These are phyloP conservation scores for Kryptolebias ocellatus DNA, from an alignment of 2,797 vertebrate species.

Conservation along the genomic window DNA sequence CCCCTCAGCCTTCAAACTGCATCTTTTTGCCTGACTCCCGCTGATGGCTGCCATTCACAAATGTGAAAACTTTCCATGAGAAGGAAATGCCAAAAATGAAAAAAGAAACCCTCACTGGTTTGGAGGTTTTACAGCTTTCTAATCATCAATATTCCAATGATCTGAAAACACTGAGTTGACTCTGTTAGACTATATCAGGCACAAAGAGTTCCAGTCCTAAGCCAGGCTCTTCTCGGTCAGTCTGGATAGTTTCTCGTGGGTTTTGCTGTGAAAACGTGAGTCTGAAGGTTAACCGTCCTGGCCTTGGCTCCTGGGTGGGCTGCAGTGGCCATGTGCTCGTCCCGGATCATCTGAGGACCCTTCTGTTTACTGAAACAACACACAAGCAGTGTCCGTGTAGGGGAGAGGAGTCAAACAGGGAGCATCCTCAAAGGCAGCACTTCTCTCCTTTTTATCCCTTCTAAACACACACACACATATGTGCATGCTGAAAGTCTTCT, in stretches of 20 bases:
- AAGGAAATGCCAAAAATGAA: not conserved
- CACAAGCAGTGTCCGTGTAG: conserved; percentile 55
- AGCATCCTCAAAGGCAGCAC: conserved; percentile 64
- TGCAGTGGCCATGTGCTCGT: conserved; percentile 64
- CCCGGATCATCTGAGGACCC: conserved; percentile 67
- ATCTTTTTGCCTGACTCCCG: no score
- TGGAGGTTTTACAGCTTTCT: conserved; percentile 22
- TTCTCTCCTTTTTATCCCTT: conserved; percentile 24
- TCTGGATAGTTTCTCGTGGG: conserved; percentile 29
- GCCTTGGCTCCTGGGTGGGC: conserved; percentile 77
- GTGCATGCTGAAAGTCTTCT: conserved; percentile 16
- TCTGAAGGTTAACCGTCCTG: conserved; percentile 57
- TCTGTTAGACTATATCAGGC: not conserved
- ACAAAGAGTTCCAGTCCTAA: conserved; percentile 24
- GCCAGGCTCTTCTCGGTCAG: conserved; percentile 18
- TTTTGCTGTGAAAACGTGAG: conserved; percentile 14
- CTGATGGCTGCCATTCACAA: no score
- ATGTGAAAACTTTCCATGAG: no score
- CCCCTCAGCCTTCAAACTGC: not conserved
- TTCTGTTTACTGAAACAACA: conserved; percentile 77
- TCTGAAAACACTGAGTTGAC: conserved; percentile 1
- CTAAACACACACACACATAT: conserved; percentile 11
- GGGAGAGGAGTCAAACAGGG: conserved; percentile 53
- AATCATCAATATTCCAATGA: not conserved
- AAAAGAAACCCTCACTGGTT: no score